A percentile compares a stretch with the other conserved stretches of the same genome.
These are phyloP conservation scores for Isaurus tuberculatus DNA, from an alignment of 92 coral and sea anemone genomes.

Conservation along the genomic window DNA sequence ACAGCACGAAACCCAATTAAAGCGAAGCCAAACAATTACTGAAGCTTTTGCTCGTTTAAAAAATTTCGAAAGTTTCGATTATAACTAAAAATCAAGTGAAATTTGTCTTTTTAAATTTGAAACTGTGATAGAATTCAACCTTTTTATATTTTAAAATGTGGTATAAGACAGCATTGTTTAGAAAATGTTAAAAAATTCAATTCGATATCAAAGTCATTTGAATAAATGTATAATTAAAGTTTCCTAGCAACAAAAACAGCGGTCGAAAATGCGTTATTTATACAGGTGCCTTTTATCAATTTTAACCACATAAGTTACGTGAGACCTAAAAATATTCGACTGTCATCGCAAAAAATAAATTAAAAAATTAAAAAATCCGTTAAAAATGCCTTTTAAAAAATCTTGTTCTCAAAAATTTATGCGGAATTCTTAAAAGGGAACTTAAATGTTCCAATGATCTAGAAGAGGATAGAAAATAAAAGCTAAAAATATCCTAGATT, in stretches of 20 bases:
- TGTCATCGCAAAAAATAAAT: not conserved
- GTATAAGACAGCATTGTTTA: not conserved
- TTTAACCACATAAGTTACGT: slow-evolving; percentile 30
- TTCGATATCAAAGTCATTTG: not conserved
- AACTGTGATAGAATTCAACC: not conserved
- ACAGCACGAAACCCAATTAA: not conserved
- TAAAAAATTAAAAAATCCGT: no score
- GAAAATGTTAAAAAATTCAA: not conserved
- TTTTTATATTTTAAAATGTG: not conserved
- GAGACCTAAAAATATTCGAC: slow-evolving; percentile 31
- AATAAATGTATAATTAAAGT: slow-evolving; percentile 3
- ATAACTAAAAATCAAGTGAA: not conserved
- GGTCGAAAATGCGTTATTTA: slow-evolving; percentile 28
- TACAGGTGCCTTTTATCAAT: slow-evolving; percentile 23
- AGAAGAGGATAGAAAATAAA: not conserved
- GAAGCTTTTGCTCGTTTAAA: not conserved
- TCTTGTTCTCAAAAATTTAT: not conserved
- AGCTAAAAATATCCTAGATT: not conserved
- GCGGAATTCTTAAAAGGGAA: not conserved
- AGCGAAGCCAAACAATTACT: not conserved
- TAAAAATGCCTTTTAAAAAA: not conserved
- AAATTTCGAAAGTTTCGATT: not conserved
- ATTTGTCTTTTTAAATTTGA: not conserved
- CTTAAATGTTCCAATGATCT: not conserved
- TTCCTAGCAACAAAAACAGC: slow-evolving; percentile 27